These are phyloP conservation scores for Prionailurus bengalensis DNA, from an alignment of 2,113 vertebrate species.

Conservation along the genomic window DNA sequence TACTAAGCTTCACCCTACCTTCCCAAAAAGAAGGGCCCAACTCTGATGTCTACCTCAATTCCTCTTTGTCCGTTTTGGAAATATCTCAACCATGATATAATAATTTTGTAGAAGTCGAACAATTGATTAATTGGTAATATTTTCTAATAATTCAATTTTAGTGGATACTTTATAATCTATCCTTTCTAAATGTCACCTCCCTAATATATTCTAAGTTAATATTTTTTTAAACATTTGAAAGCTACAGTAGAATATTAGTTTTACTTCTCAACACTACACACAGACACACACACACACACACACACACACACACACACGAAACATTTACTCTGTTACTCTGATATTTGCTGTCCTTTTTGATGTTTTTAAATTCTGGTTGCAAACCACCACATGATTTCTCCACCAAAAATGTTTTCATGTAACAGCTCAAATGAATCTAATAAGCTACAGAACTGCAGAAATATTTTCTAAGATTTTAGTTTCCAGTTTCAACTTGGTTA, in stretches of 20 bases:
- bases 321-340: background rate
- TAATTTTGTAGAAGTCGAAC: background rate
- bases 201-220: background rate
- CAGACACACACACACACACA: background rate
- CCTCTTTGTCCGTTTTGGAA: background rate
- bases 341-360: background rate
- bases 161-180: background rate
- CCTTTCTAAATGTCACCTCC: background rate
- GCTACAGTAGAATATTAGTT: background rate
- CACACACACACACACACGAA: too few species aligned
- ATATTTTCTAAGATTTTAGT: slow-evolving; percentile 18
- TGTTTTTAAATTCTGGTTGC: slow-evolving; percentile 1
- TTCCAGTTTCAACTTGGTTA: slow-evolving; percentile 13
- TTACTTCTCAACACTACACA: background rate
- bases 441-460: background rate
- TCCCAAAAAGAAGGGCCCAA: background rate
- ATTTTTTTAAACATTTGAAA: background rate
- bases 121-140: background rate
- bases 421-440: background rate
- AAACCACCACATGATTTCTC: background rate
- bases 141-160: background rate
- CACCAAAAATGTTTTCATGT: background rate
- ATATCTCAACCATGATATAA: background rate
- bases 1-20: background rate
- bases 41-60: background rate